Conservation (phyloP, 2,888 invertebrate genomes). For the Acanthopleura granulata region DNA sequence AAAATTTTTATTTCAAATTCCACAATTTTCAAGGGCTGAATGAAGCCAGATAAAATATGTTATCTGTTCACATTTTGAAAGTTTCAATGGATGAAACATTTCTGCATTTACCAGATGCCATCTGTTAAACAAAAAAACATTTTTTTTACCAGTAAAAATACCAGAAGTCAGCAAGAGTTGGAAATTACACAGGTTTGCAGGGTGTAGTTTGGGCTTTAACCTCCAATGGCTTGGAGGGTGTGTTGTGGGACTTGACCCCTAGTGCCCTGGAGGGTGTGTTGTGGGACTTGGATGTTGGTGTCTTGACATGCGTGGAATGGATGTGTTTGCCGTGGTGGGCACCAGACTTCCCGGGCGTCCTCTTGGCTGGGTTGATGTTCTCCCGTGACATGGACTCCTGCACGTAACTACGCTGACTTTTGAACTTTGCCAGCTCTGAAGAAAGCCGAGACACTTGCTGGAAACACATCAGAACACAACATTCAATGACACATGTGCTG, state of each 20-base stretch:
- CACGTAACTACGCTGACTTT: background rate
- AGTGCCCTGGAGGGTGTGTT: too few species aligned
- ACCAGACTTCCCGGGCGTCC: background rate
- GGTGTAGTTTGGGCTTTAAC: background rate
- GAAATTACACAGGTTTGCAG: background rate
- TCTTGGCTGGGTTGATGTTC: background rate
- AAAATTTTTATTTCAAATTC: too few species aligned
- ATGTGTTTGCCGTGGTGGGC: background rate
- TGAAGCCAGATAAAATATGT: too few species aligned
- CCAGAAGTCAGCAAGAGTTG: background rate
- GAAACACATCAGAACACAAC: background rate
- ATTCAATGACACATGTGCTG: background rate
- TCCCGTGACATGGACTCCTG: background rate
- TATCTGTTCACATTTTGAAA: too few species aligned
- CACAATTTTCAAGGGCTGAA: too few species aligned
- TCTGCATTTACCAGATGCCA: too few species aligned
- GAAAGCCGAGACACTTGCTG: conserved; percentile 2
- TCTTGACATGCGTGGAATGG: background rate
- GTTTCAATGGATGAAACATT: too few species aligned
- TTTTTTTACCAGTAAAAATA: background rate
- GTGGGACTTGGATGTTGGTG: too few species aligned
- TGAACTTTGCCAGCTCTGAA: background rate
- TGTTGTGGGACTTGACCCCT: too few species aligned
- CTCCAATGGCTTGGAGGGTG: too few species aligned
- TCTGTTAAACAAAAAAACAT: too few species aligned